phyloP scores from a whole-genome alignment of 2,113 vertebrate genomes.

The Dipodomys merriami region DNA sequence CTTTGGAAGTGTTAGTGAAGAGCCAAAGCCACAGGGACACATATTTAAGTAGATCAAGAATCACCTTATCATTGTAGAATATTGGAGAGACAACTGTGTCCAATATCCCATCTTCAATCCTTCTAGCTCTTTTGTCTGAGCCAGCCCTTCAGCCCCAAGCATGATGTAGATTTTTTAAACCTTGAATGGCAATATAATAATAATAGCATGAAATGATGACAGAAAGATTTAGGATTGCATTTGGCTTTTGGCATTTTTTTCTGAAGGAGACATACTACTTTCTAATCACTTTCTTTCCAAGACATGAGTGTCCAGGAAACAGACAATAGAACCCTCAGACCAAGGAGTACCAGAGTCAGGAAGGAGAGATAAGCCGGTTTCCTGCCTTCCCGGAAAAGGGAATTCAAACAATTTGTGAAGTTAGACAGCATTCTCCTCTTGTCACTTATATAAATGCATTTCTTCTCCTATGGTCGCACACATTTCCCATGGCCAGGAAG shows the following conservation, averaged over 20 bases:
- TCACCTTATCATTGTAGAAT: neutral
- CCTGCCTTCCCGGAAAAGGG: rapidly evolving
- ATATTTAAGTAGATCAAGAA: neutral
- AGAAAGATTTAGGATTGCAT: neutral
- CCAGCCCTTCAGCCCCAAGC: neutral
- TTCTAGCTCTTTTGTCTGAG: neutral
- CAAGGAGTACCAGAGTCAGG: neutral
- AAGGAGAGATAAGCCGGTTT: rapidly evolving
- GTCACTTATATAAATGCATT: neutral
- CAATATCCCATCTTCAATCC: too few species aligned
- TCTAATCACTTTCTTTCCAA: neutral
- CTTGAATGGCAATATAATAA: neutral
- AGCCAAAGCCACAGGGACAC: neutral
- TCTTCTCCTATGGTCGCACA: neutral
- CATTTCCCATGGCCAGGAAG: neutral
- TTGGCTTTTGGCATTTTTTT: neutral
- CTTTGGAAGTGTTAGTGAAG: neutral
- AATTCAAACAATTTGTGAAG: rapidly evolving
- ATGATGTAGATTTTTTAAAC: neutral
- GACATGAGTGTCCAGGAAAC: rapidly evolving
- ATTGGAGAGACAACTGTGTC: neutral
- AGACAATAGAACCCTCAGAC: neutral
- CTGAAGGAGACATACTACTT: too few species aligned
- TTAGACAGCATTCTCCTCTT: too few species aligned
- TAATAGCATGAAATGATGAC: too few species aligned